Conservation (phyloP, 2,113 vertebrate species). For the Apteryx owenii region DNA sequence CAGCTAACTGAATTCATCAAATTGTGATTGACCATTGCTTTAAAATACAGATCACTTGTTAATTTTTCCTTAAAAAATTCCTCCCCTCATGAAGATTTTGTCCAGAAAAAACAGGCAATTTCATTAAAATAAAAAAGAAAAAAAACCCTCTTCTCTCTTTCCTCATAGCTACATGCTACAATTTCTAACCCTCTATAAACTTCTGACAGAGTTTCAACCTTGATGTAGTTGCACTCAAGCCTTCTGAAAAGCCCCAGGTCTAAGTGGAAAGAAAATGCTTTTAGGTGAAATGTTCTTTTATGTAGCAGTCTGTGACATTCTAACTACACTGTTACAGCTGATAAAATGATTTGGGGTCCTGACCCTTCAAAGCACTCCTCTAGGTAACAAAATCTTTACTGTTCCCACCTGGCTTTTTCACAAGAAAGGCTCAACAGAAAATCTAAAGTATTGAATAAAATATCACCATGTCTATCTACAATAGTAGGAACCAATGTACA, state of each 20-base stretch:
- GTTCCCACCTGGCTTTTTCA: neutral
- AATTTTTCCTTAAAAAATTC: neutral
- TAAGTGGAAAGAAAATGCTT: slow-evolving; percentile 11
- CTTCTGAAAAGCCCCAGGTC: neutral
- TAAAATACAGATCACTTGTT: neutral
- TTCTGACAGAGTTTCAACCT: neutral
- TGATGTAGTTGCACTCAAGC: neutral
- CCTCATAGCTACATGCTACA: neutral
- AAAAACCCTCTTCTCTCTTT: neutral
- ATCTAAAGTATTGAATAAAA: neutral
- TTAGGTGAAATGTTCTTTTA: neutral
- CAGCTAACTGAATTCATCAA: neutral
- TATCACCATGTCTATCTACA: neutral
- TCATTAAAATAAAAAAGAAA: neutral
- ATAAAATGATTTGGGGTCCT: neutral
- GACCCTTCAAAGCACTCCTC: neutral
- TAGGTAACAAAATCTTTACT: neutral
- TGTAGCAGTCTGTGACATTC: neutral
- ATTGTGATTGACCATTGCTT: neutral
- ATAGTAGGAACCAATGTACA: neutral
- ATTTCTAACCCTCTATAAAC: neutral
- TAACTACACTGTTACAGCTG: neutral
- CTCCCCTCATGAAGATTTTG: neutral
- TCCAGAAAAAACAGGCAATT: neutral
- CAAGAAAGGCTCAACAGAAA: neutral